Conservation (phyloP, 2,888 invertebrate species). For the Thymelicus lineola region DNA sequence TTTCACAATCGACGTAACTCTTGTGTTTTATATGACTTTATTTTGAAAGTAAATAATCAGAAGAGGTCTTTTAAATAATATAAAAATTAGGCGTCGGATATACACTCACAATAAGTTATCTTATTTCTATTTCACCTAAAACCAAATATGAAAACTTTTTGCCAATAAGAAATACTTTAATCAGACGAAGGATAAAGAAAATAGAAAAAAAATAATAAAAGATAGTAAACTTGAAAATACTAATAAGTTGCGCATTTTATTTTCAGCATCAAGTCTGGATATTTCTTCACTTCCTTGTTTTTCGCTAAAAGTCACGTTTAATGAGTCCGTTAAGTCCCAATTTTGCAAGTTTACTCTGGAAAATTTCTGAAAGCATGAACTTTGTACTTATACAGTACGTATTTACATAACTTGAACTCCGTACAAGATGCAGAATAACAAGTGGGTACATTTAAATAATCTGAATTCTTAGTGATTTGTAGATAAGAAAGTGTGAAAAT, state of each 20-base stretch:
- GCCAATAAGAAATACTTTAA: too few species aligned
- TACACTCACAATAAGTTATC: too few species aligned
- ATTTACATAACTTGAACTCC: constrained; percentile 30
- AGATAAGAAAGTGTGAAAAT: constrained; percentile 3
- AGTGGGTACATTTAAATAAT: constrained; percentile 26
- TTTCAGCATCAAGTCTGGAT: not conserved
- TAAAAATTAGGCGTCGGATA: too few species aligned
- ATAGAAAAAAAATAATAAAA: not conserved
- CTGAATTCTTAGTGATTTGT: constrained; percentile 2
- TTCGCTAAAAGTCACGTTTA: constrained; percentile 5
- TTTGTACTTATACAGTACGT: constrained; percentile 20
- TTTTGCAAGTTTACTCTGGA: constrained; percentile 21
- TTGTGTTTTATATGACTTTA: not conserved
- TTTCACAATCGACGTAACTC: not conserved
- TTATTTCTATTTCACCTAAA: too few species aligned
- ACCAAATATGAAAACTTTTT: too few species aligned
- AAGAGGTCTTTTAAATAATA: too few species aligned
- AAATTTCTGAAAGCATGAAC: constrained; percentile 24
- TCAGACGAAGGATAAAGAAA: not conserved
- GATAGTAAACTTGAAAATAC: not conserved
- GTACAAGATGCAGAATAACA: constrained; percentile 29
- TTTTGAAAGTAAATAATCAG: too few species aligned
- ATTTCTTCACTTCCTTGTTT: not conserved
- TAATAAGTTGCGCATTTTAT: not conserved
- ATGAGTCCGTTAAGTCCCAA: constrained; percentile 19